Base-by-base conservation (phyloP, 2,888 invertebrate species). In the Tachina fera region DNA sequence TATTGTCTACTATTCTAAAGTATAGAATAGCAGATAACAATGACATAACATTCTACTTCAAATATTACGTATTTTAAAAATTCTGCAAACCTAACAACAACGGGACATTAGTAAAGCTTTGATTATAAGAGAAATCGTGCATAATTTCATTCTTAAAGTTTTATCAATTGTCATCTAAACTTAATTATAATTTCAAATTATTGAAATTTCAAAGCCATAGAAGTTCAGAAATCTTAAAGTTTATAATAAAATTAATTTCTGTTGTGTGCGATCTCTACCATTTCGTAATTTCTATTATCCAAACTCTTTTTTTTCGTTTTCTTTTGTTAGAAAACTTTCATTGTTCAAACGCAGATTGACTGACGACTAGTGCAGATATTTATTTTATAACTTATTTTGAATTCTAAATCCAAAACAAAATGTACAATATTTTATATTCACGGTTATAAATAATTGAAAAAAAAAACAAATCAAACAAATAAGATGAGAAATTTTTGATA, bases 401-500 rank as follows among this genome's bases (percentile, higher is more conserved):
- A n/a, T 70, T 61, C 61, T 22, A 14, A 41, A 61, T 61, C 51
- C 14, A 9, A 51, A 19, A 39, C 3, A 61, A 51, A 61, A 47
- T n/a, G 16, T 11, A 43, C n/a, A 56, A 31, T 43, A 43, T 22
- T 71, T 71, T 45, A 71, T 3, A 71, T 71, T 58, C 58, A 45
- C 47, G 47, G 5, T 51, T 61, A 60, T 31, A 47, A 72, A 49
- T 53, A 80, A 70, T 6, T 13, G 45, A 39, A 61, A 61, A 41
- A 45, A 45, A 6, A 58, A 41, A 70, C 58, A 11, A 60, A 10
- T 41, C n/a, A 47, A 61, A 60, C 41, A 39, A 60, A 61, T 16
- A 10, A 74, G 49, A 70, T 70, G 70, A 79, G 79, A 71, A 43
- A 61, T 61, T 79, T 70, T 31, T 16, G 61, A 71, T 63, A 45